These are phyloP conservation scores for Neodiprion fabricii DNA, from an alignment of 1,140 invertebrate genomes.

Conservation along the genomic window DNA sequence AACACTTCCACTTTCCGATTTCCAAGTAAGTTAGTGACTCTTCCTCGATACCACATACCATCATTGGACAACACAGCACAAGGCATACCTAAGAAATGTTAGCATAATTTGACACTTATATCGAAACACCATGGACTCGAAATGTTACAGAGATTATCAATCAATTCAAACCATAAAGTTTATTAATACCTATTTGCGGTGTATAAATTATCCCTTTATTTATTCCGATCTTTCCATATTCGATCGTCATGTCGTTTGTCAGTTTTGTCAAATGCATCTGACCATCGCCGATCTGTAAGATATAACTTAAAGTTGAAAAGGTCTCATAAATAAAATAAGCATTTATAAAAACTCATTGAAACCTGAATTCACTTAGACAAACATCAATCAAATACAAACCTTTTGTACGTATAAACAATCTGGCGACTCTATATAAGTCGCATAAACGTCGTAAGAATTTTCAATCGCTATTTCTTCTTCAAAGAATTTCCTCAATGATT, in stretches of 20 bases:
- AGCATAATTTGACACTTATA: neutral
- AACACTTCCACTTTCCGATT: slow-evolving; percentile 54
- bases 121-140: too few species aligned
- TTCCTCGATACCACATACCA: slow-evolving; percentile 56
- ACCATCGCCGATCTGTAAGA: slow-evolving; percentile 17
- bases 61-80: slow-evolving; percentile 56
- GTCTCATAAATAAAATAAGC: neutral
- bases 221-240: slow-evolving; percentile 21
- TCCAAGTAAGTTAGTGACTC: slow-evolving; percentile 47
- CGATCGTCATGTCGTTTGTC: slow-evolving; percentile 24
- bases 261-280: slow-evolving; percentile 19
- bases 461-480: slow-evolving; percentile 34
- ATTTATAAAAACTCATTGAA: neutral
- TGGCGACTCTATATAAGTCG: slow-evolving; percentile 45
- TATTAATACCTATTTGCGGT: slow-evolving; percentile 27
- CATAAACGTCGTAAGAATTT: slow-evolving; percentile 28
- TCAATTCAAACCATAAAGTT: neutral
- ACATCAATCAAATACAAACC: slow-evolving; percentile 34
- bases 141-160: too few species aligned
- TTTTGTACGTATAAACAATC: slow-evolving; percentile 52
- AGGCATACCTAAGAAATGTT: slow-evolving; percentile 53
- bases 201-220: slow-evolving; percentile 28
- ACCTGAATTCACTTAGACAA: neutral
- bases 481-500: slow-evolving; percentile 30
- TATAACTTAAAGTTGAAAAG: neutral